Percentiles rank a stretch among this genome's conserved stretches.
These are phyloP conservation scores for Serilophus lunatus DNA, from an alignment of 2,113 vertebrate genomes.

Conservation along the genomic window DNA sequence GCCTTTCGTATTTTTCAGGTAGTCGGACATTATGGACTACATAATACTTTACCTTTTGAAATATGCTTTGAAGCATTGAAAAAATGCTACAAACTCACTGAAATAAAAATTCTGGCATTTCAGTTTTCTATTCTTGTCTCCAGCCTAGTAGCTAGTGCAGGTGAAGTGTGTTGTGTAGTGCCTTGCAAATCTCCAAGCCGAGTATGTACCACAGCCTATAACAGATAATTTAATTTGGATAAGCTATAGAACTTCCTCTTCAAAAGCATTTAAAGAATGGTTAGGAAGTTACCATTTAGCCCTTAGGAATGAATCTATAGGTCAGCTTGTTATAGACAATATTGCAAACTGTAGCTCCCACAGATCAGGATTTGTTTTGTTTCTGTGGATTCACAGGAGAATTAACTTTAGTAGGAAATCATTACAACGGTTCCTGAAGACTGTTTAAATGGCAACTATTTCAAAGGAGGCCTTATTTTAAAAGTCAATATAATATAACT, in stretches of 20 bases:
- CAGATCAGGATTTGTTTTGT: background rate
- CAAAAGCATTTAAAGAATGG: background rate
- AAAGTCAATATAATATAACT: constrained; percentile 35
- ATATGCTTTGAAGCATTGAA: background rate
- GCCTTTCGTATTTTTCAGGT: background rate
- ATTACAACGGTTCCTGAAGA: background rate
- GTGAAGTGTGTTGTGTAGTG: background rate
- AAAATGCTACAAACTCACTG: background rate
- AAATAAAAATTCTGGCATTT: background rate
- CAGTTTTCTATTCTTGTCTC: background rate
- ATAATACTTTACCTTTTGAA: background rate
- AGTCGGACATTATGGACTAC: background rate
- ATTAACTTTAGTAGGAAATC: background rate
- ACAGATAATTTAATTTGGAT: background rate
- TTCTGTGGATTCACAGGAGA: background rate
- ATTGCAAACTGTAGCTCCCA: background rate
- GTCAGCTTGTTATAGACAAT: background rate
- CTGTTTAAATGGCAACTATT: constrained; percentile 35
- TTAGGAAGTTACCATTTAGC: background rate
- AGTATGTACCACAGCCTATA: background rate
- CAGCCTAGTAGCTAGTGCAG: background rate
- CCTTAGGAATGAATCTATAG: background rate
- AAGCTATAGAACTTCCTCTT: background rate
- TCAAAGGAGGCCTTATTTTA: background rate
- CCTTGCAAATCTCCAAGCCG: background rate